These are phyloP conservation scores for Notospermus geniculatus DNA, from an alignment of 1,140 invertebrate species.

Conservation along the genomic window DNA sequence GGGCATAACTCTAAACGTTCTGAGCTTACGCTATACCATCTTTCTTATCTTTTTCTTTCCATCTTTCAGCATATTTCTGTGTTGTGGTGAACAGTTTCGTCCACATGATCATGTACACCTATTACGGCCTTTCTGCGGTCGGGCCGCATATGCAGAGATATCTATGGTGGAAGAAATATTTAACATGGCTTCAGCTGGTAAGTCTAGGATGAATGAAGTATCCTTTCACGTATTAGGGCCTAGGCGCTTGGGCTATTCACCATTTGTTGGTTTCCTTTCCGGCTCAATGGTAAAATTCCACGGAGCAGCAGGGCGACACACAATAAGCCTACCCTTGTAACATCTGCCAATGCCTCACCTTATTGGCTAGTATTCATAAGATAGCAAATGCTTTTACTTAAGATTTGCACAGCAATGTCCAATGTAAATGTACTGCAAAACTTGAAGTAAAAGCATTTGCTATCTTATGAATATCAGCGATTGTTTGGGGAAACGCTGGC, in stretches of 20 bases:
- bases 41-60: background rate
- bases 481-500: no score
- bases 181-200: constrained; percentile 55
- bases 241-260: background rate
- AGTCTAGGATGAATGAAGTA: constrained; percentile 25
- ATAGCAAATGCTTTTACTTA: no score
- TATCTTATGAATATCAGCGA: no score
- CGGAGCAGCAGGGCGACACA: background rate
- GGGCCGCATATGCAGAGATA: constrained; percentile 53
- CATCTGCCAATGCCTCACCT: no score
- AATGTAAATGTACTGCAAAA: no score
- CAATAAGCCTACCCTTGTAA: background rate
- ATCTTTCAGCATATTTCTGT: constrained; percentile 61
- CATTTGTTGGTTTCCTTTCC: background rate
- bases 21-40: background rate
- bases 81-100: constrained; percentile 53
- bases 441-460: no score
- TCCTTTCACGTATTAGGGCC: background rate
- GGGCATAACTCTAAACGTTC: background rate
- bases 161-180: constrained; percentile 56
- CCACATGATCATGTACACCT: constrained; percentile 55
- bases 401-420: no score
- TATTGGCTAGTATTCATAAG: no score
- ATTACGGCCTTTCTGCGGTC: constrained; percentile 51
- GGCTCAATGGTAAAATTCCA: background rate